These are phyloP conservation scores for Ctenochaetus hawaiiensis DNA, from an alignment of 2,797 vertebrate species.

Conservation along the genomic window DNA sequence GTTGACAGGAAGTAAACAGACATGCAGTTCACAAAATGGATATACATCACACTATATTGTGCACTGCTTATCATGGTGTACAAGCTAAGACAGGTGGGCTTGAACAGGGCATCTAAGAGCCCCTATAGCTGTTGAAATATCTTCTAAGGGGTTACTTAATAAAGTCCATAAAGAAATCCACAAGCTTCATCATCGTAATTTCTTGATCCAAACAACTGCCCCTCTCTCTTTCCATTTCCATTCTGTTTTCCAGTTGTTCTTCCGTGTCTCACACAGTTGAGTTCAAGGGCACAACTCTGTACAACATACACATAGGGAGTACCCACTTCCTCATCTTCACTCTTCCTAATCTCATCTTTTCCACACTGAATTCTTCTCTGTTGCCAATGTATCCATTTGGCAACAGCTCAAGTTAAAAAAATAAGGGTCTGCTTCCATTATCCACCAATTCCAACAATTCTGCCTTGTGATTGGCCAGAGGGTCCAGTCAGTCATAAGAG, in stretches of 20 bases:
- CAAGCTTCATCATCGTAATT: conserved; percentile 21
- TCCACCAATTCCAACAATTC: conserved; percentile 46
- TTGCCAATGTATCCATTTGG: conserved; percentile 42
- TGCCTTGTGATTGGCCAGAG: conserved; percentile 44
- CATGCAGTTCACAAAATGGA: too few species aligned
- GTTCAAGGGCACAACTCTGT: conserved; percentile 42
- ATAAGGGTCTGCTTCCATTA: conserved; percentile 21
- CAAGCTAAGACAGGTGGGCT: conserved; percentile 39
- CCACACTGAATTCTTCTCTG: conserved; percentile 29
- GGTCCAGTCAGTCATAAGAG: conserved; percentile 40
- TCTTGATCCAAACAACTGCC: conserved; percentile 13
- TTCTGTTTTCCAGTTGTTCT: conserved; percentile 12
- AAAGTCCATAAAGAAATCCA: conserved; percentile 39
- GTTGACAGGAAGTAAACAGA: too few species aligned
- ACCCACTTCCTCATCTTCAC: background rate
- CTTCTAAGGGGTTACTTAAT: conserved; percentile 44
- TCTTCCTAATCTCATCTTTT: conserved; percentile 2
- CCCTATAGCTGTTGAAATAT: conserved; percentile 44
- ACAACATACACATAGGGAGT: background rate
- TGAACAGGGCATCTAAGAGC: conserved; percentile 35
- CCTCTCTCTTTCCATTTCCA: background rate
- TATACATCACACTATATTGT: too few species aligned
- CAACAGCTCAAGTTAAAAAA: conserved; percentile 44
- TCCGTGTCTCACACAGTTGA: conserved; percentile 18
- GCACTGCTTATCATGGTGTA: background rate